phyloP scores from a whole-genome alignment of 1,140 invertebrate genomes.

The Hormaphis cornu region DNA sequence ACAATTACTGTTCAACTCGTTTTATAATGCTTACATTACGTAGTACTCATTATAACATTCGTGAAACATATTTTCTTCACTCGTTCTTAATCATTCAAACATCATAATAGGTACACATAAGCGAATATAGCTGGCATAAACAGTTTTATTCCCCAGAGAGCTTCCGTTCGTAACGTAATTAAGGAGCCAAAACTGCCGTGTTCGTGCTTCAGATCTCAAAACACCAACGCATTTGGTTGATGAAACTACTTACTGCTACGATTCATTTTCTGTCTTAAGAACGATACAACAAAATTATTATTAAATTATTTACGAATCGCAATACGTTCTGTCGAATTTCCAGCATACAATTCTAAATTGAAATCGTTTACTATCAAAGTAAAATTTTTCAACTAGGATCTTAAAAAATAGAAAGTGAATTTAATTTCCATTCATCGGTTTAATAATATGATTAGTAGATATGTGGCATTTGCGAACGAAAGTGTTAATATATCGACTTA shows the following conservation, averaged over 20 bases:
- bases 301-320: neutral
- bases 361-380: too few relatives aligned
- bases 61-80: neutral
- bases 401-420: too few relatives aligned
- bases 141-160: slow-evolving; percentile 21
- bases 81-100: too few relatives aligned
- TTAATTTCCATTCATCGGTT: too few relatives aligned
- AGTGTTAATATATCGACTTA: too few relatives aligned
- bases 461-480: too few relatives aligned
- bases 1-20: too few relatives aligned
- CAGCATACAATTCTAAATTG: too few relatives aligned
- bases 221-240: neutral
- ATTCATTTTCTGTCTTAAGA: neutral
- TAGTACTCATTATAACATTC: too few relatives aligned
- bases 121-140: neutral
- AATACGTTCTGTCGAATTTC: too few relatives aligned
- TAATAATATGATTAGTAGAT: too few relatives aligned
- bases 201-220: neutral
- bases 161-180: slow-evolving; percentile 19
- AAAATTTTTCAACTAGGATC: too few relatives aligned
- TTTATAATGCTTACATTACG: neutral
- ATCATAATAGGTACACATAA: neutral
- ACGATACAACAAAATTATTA: neutral
- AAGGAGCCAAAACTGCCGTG: slow-evolving; percentile 10
- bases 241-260: neutral